A percentile compares a stretch with the other conserved stretches of the same genome.
These are phyloP conservation scores for Theristicus caerulescens DNA, from an alignment of 2,113 vertebrate species.

Conservation along the genomic window DNA sequence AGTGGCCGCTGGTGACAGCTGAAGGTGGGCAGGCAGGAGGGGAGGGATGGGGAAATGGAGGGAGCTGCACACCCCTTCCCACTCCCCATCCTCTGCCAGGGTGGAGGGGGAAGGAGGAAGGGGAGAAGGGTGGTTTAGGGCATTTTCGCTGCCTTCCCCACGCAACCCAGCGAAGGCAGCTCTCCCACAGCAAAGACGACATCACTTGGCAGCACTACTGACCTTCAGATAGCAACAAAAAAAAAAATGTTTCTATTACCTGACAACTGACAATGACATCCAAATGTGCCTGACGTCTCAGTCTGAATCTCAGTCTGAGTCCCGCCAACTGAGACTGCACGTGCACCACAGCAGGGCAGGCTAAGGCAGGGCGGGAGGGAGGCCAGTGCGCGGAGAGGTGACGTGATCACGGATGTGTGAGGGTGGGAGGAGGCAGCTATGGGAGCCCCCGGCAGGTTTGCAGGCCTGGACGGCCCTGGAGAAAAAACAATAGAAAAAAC, in stretches of 20 bases:
- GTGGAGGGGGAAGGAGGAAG: not conserved
- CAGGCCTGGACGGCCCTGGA: slow-evolving; percentile 85
- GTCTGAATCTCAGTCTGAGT: slow-evolving; percentile 82
- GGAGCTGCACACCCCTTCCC: not conserved
- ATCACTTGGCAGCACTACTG: slow-evolving; percentile 64
- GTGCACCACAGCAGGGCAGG: slow-evolving; percentile 81
- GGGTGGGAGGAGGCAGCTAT: slow-evolving; percentile 84
- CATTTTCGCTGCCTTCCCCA: slow-evolving; percentile 31
- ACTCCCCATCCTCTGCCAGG: not conserved
- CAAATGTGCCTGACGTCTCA: slow-evolving; percentile 82
- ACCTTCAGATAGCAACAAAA: slow-evolving; percentile 70
- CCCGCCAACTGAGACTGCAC: slow-evolving; percentile 78
- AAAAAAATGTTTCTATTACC: slow-evolving; percentile 75
- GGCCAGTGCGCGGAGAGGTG: slow-evolving; percentile 82
- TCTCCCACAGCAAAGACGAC: slow-evolving; percentile 56
- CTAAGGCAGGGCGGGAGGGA: slow-evolving; percentile 81
- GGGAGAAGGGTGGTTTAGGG: not conserved
- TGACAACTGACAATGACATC: slow-evolving; percentile 85
- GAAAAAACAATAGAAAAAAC: slow-evolving; percentile 86
- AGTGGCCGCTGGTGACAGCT: not conserved
- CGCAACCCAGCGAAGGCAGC: not conserved
- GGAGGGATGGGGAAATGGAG: not conserved
- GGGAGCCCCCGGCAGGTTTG: slow-evolving; percentile 82
- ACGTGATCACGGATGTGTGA: slow-evolving; percentile 81
- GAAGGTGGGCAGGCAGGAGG: not conserved